Base-by-base conservation (phyloP, 2,113 vertebrate genomes). In the Furnarius figulus region DNA sequence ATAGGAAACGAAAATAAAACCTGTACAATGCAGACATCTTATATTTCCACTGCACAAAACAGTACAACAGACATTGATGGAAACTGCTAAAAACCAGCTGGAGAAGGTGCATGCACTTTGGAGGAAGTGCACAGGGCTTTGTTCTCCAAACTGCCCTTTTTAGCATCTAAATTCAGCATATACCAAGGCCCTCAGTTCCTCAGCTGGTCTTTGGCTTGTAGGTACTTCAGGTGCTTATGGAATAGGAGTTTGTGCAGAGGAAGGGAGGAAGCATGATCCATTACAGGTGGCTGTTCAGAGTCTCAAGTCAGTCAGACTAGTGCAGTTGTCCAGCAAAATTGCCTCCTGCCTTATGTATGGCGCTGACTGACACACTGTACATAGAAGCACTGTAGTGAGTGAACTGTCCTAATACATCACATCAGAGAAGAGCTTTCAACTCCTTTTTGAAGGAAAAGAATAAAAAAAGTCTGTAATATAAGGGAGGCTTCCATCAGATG, bases 321-420 rank as follows among this genome's bases (percentile, higher is more conserved):
- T 18, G 19, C 70, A 55, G 30, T 3, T 81, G 55, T 66, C 58
- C 25, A 67, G 10, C 3, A 2, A 63, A 63, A 50, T 1, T 14
- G 3, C 27, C 42, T 79, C 39, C 42, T 5, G 5, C 20, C 37
- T 53, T 5, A 28, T 0, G 0, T 3, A 13, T 5, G 55, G 49
- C 46, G 30, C 87, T 63, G 37, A 47, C 1, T 61, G 75, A 71
- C 37, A n/a, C 20, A 17, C 10, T 19, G 37, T 3, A 28, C 31
- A 2, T 5, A 73, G 15, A 65, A 62, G 10, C 10, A 24, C n/a
- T 53, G 63, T 39, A 84, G 25, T 28, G 31, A 81, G 50, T 59
- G 40, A 76, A 79, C 52, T 56, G 39, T 62, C 59, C 22, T 23
- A 44, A 50, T 5, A 6, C 15, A 49, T 12, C 19, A 25, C 23